Evolutionary conservation across 1,140 invertebrate species (phyloP), one percentile per base, ranked within the genome.

Genomic region (Arion vulgaris): DNA sequence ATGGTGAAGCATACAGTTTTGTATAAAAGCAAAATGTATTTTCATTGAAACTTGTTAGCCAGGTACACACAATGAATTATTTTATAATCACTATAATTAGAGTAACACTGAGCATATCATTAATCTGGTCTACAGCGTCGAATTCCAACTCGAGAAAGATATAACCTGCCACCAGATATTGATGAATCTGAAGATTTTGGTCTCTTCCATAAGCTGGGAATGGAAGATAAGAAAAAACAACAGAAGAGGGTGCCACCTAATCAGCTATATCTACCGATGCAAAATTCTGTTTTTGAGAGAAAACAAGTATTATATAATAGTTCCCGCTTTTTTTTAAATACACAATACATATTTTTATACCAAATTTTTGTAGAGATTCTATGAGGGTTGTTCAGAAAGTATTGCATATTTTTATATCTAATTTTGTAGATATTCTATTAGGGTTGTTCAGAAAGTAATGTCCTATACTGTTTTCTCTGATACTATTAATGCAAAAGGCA

Each of bases 111-210:
- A n/a, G n/a, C n/a, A n/a, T n/a, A n/a, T 7, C 28, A 34, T 32
- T 66, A 32, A 2, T 66, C 28, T 66, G 62, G 62, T 66, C 62
- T 66, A 17, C 28, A 66, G 71, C 71, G 71, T 49, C 38, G 41
- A 7, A 73, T 73, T 11, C 71, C 71, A 41, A 39, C 71, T 26
- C 71, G 38, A 41, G 71, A 73, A 38, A 73, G 71, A 32, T 73
- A 73, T 73, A 49, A 49, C 71, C 38, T 73, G 28, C 2, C 76
- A 5, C 51, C 53, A 32, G 76, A 78, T 7, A 32, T 78, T 62
- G 66, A 80, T 66, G 78, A 80, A 66, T 69, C 78, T 39, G 78
- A 80, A 49, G 78, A 80, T 0, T 80, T 80, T 80, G 78, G 78
- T 49, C 78, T 80, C 7, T 66, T 80, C 23, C 66, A 80, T 62